These are phyloP conservation scores for Tubulanus polymorphus DNA, from an alignment of 2,888 invertebrate genomes.

Conservation along the genomic window DNA sequence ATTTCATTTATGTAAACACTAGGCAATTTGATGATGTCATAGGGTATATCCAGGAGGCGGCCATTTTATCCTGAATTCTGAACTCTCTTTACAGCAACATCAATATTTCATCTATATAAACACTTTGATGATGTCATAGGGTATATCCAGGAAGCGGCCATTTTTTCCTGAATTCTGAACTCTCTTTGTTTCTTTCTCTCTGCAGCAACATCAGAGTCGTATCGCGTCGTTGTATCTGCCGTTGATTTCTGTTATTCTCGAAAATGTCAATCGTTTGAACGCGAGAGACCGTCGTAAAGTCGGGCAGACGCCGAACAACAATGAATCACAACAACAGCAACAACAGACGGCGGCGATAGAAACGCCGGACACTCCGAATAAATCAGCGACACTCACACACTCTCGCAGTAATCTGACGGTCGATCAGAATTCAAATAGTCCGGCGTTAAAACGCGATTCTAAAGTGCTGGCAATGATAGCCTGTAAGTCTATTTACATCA, in stretches of 20 bases:
- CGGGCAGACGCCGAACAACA: slow-evolving; percentile 19
- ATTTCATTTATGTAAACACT: too few relatives aligned
- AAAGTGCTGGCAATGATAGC: slow-evolving; percentile 43
- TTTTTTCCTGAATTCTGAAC: too few relatives aligned
- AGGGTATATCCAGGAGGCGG: too few relatives aligned
- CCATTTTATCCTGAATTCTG: too few relatives aligned
- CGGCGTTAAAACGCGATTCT: slow-evolving; percentile 16
- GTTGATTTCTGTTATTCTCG: slow-evolving; percentile 81
- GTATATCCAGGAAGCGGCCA: too few relatives aligned
- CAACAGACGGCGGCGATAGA: slow-evolving; percentile 11
- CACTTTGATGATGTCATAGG: too few relatives aligned
- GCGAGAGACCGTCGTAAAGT: slow-evolving; percentile 45
- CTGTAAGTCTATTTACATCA: too few relatives aligned
- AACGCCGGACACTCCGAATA: slow-evolving; percentile 7
- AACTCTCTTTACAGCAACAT: too few relatives aligned
- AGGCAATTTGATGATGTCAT: too few relatives aligned
- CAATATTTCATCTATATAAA: too few relatives aligned
- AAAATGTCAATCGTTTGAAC: slow-evolving; percentile 73
- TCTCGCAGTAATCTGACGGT: slow-evolving; percentile 17
- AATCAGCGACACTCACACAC: not conserved
- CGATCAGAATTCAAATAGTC: slow-evolving; percentile 9
- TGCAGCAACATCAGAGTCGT: slow-evolving; percentile 68
- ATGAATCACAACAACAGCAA: slow-evolving; percentile 45
- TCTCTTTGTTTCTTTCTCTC: slow-evolving; percentile 1
- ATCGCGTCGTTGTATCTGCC: slow-evolving; percentile 89